Evolutionary conservation across 2,888 invertebrate species (phyloP), one percentile per base, ranked within the genome.

Genomic region (Drosophila quinaria): DNA sequence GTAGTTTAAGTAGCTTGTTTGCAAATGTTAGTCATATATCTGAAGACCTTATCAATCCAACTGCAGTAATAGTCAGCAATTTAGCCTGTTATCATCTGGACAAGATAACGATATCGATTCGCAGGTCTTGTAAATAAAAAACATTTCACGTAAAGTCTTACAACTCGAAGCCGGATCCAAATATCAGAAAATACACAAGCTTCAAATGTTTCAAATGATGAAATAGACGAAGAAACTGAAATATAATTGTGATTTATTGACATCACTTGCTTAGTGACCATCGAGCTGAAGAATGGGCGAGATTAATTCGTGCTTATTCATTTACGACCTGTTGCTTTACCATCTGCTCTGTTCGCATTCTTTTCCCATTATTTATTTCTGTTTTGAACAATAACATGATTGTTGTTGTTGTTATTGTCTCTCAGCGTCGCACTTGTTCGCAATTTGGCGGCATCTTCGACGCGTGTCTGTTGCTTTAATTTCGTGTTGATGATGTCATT

Each of bases 401-500:
- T 37, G 35, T 61, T 62, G 44, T 42, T 54, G 37, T 49, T 70
- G 31, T 50, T 70, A 29, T 50, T 65, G 59, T 58, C 17, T 62
- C 61, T 44, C 22, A n/a, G 44, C 25, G 22, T 44, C 65, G 51
- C 62, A 55, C 35, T 62, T 66, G 80, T 67, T 87, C 84, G 70
- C 77, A 71, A 61, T 56, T 77, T 41, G 33, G 54, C 77, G 69
- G 61, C 73, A 56, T 81, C 74, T 83, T 69, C 9, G 44, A 31
- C 69, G 59, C 58, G 80, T 66, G 77, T 81, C 77, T 69, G 55
- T 22, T 59, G 49, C 59, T 59, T 80, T 55, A 65, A 76, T 79
- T 85, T 70, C 8, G 31, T 33, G 62, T 65, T 60, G 87, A 65
- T 84, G 83, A 84, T 87, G 87, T 84, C 83, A 84, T 85, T 58